Conservation (phyloP, 2,888 invertebrate genomes). For the Litoditis marina region DNA sequence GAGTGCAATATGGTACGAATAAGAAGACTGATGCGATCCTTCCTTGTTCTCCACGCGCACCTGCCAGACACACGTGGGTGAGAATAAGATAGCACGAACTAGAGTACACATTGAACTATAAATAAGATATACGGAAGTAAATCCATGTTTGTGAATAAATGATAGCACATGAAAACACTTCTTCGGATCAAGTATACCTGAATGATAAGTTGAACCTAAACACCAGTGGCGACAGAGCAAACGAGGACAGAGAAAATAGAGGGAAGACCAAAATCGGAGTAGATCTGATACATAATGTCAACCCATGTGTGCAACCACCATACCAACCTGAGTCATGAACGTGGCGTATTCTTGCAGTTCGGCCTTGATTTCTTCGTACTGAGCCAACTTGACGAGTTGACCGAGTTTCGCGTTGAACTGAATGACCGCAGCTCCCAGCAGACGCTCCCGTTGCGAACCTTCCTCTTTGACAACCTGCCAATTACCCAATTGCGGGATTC, state of each 20-base stretch:
- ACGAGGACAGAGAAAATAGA: too few species aligned
- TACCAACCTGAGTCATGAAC: constrained; percentile 77
- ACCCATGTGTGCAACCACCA: background rate
- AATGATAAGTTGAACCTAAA: too few species aligned
- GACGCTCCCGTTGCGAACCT: constrained; percentile 49
- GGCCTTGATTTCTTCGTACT: constrained; percentile 94
- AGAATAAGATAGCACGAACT: background rate
- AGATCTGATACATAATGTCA: background rate
- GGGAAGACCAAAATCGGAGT: too few species aligned
- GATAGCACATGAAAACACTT: too few species aligned
- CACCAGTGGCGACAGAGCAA: too few species aligned
- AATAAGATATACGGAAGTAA: too few species aligned
- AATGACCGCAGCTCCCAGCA: constrained; percentile 74
- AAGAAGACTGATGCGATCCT: constrained; percentile 28
- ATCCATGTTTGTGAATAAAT: too few species aligned
- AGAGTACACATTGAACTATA: background rate
- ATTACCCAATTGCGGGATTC: background rate
- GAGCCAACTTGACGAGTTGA: constrained; percentile 77
- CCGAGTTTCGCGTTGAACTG: constrained; percentile 92
- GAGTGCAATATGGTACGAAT: constrained; percentile 71
- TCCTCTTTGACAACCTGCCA: constrained; percentile 26
- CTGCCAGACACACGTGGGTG: too few species aligned
- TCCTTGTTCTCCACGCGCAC: constrained; percentile 55
- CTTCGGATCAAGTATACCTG: too few species aligned
- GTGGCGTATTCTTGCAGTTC: constrained; percentile 97